Conservation (phyloP, 92 coral and sea anemone genomes). For the Galaxea fascicularis region DNA sequence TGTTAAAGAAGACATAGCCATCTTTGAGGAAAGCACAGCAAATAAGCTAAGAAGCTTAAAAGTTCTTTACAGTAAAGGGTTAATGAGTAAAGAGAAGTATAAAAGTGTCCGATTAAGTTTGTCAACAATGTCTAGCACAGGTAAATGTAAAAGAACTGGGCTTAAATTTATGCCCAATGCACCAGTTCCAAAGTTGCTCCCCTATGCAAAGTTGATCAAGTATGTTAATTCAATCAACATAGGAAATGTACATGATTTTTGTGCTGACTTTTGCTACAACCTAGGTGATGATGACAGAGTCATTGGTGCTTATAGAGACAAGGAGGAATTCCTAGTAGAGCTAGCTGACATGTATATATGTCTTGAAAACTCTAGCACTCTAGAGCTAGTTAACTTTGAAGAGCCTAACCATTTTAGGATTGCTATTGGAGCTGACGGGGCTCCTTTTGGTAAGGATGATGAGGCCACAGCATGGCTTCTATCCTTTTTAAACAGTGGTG, state of each 20-base stretch:
- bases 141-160: constrained; percentile 15
- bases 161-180: constrained; percentile 21
- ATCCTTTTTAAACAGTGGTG: constrained; percentile 59
- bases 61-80: constrained; percentile 60
- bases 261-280: constrained; percentile 36
- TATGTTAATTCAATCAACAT: constrained; percentile 37
- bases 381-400: constrained; percentile 20
- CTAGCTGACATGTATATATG: constrained; percentile 50
- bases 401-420: constrained; percentile 27
- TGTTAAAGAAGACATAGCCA: constrained; percentile 48
- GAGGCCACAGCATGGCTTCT: constrained; percentile 71
- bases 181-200: constrained; percentile 47
- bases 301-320: constrained; percentile 56
- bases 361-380: constrained; percentile 25
- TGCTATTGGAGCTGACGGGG: constrained; percentile 57
- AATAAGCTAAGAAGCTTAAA: constrained; percentile 54
- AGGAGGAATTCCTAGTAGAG: constrained; percentile 15
- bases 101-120: constrained; percentile 44
- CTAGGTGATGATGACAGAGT: constrained; percentile 30
- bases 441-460: constrained; percentile 68
- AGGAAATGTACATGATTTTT: constrained; percentile 20
- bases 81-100: constrained; percentile 67
- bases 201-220: constrained; percentile 51
- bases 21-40: constrained; percentile 55
- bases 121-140: no score